A percentile compares a stretch with the other conserved stretches of the same genome.
Conservation (phyloP, 2,888 invertebrate species). For the Bombylius discolor region DNA sequence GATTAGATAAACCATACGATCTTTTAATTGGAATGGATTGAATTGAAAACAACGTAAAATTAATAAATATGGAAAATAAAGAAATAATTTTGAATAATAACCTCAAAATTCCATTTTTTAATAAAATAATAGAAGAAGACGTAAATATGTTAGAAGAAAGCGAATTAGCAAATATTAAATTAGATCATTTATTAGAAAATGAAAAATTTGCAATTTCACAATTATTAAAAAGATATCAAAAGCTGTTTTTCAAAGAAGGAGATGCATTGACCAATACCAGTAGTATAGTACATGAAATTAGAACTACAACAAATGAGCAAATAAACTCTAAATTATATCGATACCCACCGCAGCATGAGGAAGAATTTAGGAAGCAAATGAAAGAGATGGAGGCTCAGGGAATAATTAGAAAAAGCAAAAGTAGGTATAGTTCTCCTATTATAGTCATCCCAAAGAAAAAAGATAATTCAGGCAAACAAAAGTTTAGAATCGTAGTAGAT, state of each 20-base stretch:
- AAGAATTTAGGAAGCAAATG: slow-evolving; percentile 2
- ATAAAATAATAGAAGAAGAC: slow-evolving; percentile 8
- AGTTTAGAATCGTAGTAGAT: slow-evolving; percentile 8
- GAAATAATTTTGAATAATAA: slow-evolving; percentile 8
- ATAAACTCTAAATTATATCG: slow-evolving; percentile 5
- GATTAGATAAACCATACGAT: slow-evolving; percentile 13
- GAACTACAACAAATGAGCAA: too few species aligned
- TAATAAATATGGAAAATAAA: slow-evolving; percentile 9
- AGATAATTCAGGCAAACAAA: slow-evolving; percentile 7
- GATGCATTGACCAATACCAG: slow-evolving; percentile 3
- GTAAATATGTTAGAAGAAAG: slow-evolving; percentile 9
- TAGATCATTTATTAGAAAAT: slow-evolving; percentile 6
- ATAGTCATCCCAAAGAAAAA: slow-evolving; percentile 6
- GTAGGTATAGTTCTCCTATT: slow-evolving; percentile 8
- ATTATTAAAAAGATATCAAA: slow-evolving; percentile 9
- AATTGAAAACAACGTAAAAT: slow-evolving; percentile 9
- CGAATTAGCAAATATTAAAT: slow-evolving; percentile 4
- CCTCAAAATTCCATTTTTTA: slow-evolving; percentile 7
- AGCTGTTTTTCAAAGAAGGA: slow-evolving; percentile 10
- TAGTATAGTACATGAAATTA: slow-evolving; percentile 6
- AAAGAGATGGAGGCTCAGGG: slow-evolving; percentile 7
- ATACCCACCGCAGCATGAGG: slow-evolving; percentile 5
- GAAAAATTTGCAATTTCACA: slow-evolving; percentile 4
- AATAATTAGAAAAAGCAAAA: slow-evolving; percentile 7
- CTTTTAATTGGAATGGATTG: slow-evolving; percentile 12